A percentile compares a stretch with the other conserved stretches of the same genome.
phyloP scores from a whole-genome alignment of 1,140 invertebrate species.

The Drosophila aff. region DNA sequence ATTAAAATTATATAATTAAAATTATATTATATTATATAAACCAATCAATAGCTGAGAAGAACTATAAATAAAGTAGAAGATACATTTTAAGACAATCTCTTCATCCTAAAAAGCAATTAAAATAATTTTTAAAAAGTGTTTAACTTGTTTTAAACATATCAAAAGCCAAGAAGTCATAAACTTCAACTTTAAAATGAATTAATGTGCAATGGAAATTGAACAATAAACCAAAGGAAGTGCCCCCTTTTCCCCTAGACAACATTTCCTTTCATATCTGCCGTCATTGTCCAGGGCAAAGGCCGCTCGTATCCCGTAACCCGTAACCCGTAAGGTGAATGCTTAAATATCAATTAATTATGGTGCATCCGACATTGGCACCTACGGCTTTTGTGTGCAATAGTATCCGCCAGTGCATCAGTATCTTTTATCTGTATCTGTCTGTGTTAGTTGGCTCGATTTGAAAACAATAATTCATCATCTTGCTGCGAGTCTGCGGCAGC shows the following conservation, averaged over 20 bases:
- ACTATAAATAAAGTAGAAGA: no score
- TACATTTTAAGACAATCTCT: background rate
- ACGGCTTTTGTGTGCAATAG: constrained; percentile 6
- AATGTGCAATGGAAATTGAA: constrained; percentile 3
- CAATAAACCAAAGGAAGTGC: constrained; percentile 5
- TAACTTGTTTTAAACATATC: background rate
- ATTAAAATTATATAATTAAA: no score
- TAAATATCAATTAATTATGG: constrained; percentile 72
- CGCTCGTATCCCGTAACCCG: constrained; percentile 19
- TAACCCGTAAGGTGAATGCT: constrained; percentile 49
- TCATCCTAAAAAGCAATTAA: background rate
- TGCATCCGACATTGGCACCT: constrained; percentile 36
- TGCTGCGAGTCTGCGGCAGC: background rate
- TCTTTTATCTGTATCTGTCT: constrained; percentile 8
- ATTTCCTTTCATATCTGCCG: constrained; percentile 27
- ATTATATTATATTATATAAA: no score
- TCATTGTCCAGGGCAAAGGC: constrained; percentile 23
- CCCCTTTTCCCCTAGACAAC: background rate
- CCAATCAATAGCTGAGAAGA: no score
- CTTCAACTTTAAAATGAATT: background rate
- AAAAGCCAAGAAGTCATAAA: background rate
- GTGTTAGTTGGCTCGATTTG: constrained; percentile 33
- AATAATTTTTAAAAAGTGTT: background rate
- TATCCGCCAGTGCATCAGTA: constrained; percentile 4
- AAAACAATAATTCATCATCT: constrained; percentile 76